A percentile compares a stretch with the other conserved stretches of the same genome.
Conservation (phyloP, 2,797 vertebrate species). For the Octomys mimax region DNA sequence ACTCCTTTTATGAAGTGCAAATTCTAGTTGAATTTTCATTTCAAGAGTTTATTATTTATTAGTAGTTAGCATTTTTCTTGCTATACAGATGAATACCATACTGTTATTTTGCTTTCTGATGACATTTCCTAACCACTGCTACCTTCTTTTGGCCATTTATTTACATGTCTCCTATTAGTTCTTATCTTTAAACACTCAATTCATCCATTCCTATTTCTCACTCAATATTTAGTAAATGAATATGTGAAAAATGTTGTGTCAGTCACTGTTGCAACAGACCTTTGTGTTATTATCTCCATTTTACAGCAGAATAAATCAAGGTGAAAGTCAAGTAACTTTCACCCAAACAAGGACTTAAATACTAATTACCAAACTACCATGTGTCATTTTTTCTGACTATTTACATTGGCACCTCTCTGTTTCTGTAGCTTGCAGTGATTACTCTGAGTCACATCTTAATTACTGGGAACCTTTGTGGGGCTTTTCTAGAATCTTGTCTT, state of each 20-base stretch:
- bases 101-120: constrained; percentile 57
- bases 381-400: not conserved
- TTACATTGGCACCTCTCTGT: not conserved
- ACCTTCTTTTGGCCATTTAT: not conserved
- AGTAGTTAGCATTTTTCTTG: constrained; percentile 37
- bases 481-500: constrained; percentile 11
- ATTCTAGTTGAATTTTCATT: constrained; percentile 46
- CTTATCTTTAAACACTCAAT: not conserved
- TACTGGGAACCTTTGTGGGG: not conserved
- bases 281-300: not conserved
- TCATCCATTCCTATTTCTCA: constrained; percentile 38
- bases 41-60: constrained; percentile 35
- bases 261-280: not conserved
- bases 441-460: constrained; percentile 1
- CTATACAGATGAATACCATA: constrained; percentile 21
- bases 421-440: constrained; percentile 42
- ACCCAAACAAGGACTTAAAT: not conserved
- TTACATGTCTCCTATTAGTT: not conserved
- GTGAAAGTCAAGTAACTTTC: constrained; percentile 16
- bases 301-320: not conserved
- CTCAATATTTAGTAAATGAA: not conserved
- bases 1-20: constrained; percentile 27
- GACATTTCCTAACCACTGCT: constrained; percentile 2
- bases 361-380: not conserved
- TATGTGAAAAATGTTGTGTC: not conserved